A percentile compares a stretch with the other conserved stretches of the same genome.
Evolutionary conservation across 2,888 invertebrate genomes (phyloP).

Genomic region (Pandemis heparana): DNA sequence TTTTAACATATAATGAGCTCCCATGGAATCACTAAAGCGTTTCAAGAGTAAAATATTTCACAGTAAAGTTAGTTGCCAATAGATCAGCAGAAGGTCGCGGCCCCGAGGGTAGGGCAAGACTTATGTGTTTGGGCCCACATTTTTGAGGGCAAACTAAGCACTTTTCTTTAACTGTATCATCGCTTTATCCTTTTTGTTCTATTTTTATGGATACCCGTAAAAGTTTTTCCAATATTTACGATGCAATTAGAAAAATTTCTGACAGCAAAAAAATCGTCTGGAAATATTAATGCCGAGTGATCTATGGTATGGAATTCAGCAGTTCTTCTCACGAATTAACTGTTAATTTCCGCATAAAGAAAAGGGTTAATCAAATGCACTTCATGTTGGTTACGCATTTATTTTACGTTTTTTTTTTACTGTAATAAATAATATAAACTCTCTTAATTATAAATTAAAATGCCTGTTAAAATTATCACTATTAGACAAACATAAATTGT

Average conservation of each 20-base stretch:
- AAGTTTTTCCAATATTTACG: constrained; percentile 29
- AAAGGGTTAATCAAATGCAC: no score
- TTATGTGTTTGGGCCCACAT: constrained; percentile 53
- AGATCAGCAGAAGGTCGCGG: constrained; percentile 53
- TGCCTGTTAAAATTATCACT: no score
- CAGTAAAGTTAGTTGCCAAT: constrained; percentile 46
- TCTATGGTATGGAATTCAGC: no score
- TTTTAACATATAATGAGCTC: not conserved
- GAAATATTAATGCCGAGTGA: not conserved
- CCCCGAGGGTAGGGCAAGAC: constrained; percentile 51
- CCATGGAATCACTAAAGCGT: constrained; percentile 18
- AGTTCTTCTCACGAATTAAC: no score
- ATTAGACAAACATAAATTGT: no score
- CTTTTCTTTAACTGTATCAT: constrained; percentile 54
- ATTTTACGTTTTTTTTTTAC: no score
- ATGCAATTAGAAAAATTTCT: constrained; percentile 21
- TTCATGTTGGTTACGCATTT: no score
- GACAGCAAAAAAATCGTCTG: not conserved
- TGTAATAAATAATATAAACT: no score
- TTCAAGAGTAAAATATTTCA: constrained; percentile 36
- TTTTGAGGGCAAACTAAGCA: constrained; percentile 51
- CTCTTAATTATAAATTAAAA: no score
- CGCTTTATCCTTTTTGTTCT: constrained; percentile 47
- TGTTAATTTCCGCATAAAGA: no score
- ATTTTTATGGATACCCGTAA: constrained; percentile 39